Conservation (phyloP, 2,888 invertebrate genomes). For the Dromius quadrimaculatus region DNA sequence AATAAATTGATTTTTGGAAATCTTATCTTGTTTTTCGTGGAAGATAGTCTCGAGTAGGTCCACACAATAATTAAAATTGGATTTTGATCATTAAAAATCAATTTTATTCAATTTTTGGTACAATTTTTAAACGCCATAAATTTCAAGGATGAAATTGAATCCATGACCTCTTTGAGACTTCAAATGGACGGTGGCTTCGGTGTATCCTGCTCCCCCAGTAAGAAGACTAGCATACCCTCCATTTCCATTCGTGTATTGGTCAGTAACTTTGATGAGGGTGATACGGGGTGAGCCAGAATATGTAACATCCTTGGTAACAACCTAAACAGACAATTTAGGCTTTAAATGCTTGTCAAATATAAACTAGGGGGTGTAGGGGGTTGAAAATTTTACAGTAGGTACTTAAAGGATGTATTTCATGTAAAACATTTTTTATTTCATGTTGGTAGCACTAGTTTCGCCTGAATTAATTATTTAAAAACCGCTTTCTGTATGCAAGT, state of each 20-base stretch:
- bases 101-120: no score
- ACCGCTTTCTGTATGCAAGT: neutral
- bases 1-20: no score
- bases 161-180: constrained; percentile 56
- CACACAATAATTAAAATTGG: no score
- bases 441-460: no score
- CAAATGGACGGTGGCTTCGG: constrained; percentile 53
- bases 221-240: constrained; percentile 56
- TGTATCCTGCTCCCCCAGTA: constrained; percentile 55
- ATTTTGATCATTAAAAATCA: no score
- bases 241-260: constrained; percentile 54
- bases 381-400: no score
- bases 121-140: constrained; percentile 53
- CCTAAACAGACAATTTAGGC: neutral
- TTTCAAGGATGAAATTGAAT: constrained; percentile 55
- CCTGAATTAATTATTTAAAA: neutral
- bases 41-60: no score
- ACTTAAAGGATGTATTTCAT: no score
- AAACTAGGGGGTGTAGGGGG: no score
- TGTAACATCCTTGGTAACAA: constrained; percentile 46
- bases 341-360: no score
- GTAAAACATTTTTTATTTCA: no score
- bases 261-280: constrained; percentile 52
- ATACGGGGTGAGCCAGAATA: constrained; percentile 11
- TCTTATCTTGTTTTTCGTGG: no score